These are phyloP conservation scores for Bovichtus variegatus DNA, from an alignment of 2,797 vertebrate species.

Conservation along the genomic window DNA sequence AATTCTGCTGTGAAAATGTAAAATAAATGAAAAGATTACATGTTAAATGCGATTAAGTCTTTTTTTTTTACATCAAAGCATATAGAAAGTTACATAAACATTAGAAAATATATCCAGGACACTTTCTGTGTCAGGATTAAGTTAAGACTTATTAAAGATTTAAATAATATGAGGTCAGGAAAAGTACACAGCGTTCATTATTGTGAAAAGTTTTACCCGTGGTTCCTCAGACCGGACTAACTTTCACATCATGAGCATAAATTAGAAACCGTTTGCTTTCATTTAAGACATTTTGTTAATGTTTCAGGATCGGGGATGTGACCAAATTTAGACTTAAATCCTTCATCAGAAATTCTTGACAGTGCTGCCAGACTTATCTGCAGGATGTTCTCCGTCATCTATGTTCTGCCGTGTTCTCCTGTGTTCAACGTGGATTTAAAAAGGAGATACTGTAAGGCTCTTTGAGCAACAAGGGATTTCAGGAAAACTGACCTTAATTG, in stretches of 20 bases:
- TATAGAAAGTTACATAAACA: constrained; percentile 30
- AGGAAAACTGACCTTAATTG: constrained; percentile 11
- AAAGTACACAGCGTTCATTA: constrained; percentile 16
- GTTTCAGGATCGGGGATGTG: background rate
- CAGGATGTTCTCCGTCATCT: background rate
- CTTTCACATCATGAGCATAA: background rate
- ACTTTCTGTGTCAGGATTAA: constrained; percentile 18
- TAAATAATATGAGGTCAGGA: background rate
- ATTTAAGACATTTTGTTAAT: background rate
- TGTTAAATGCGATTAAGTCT: constrained; percentile 1
- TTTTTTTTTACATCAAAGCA: background rate
- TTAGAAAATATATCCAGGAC: constrained; percentile 7
- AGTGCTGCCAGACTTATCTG: background rate
- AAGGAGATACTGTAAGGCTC: background rate
- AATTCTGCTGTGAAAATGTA: background rate
- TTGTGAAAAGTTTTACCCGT: background rate
- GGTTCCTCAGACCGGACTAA: background rate
- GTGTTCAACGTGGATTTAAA: background rate
- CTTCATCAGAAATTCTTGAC: background rate
- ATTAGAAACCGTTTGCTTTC: background rate
- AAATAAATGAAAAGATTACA: constrained; percentile 8
- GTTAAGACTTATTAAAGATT: constrained; percentile 16
- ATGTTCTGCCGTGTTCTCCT: background rate
- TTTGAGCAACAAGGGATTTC: constrained; percentile 3
- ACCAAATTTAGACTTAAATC: background rate